Conservation (phyloP, 1,140 invertebrate species). For the Sitobion miscanthi region DNA sequence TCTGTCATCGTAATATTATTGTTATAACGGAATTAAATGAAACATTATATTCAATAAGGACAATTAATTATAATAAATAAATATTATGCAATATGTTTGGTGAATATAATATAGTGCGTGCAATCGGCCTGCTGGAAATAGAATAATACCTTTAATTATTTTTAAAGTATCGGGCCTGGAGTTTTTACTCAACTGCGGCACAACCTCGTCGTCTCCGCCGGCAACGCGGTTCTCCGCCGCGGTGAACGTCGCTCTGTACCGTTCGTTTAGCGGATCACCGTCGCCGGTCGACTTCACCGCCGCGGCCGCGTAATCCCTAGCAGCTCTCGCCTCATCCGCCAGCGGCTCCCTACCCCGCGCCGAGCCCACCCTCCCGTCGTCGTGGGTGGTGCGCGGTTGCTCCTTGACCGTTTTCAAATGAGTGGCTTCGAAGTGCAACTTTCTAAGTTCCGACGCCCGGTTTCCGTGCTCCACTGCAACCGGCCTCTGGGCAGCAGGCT, state of each 20-base stretch:
- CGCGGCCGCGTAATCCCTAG: neutral
- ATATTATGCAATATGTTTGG: neutral
- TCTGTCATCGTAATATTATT: neutral
- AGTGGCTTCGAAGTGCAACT: conserved; percentile 29
- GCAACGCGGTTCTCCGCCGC: neutral
- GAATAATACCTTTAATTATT: conserved; percentile 36
- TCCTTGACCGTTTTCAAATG: conserved; percentile 28
- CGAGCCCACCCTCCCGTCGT: neutral
- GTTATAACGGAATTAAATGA: neutral
- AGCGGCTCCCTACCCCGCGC: neutral
- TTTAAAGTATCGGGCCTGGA: conserved; percentile 47
- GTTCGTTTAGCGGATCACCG: neutral
- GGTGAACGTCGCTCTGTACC: neutral
- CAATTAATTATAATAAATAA: neutral
- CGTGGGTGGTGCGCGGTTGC: neutral
- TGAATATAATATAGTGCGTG: neutral
- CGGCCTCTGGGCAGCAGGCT: neutral
- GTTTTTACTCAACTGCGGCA: neutral
- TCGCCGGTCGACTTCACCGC: neutral
- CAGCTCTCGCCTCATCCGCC: too few species aligned
- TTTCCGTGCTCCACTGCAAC: neutral
- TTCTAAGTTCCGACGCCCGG: neutral
- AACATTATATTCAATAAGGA: neutral
- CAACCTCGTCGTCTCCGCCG: neutral
- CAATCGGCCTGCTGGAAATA: too few species aligned